These are phyloP conservation scores for Symphodus melops DNA, from an alignment of 2,113 vertebrate species.

Conservation along the genomic window DNA sequence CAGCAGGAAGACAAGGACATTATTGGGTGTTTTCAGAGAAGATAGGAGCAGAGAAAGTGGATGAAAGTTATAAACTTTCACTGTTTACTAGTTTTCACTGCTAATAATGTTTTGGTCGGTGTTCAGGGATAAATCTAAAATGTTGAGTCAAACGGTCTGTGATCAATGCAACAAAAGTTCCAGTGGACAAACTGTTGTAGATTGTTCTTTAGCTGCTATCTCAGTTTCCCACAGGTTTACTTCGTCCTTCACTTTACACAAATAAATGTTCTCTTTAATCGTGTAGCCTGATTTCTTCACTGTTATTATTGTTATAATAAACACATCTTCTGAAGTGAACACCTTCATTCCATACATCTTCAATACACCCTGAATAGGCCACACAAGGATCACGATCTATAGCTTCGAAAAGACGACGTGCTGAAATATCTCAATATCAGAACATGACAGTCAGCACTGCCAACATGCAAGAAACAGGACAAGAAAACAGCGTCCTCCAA, in stretches of 20 bases:
- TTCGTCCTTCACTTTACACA: neutral
- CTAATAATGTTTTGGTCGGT: slow-evolving; percentile 12
- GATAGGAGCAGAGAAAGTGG: too few species aligned
- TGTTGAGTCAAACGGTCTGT: slow-evolving; percentile 35
- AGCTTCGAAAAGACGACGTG: neutral
- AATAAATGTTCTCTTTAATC: neutral
- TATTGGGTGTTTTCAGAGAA: too few species aligned
- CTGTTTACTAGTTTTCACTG: too few species aligned
- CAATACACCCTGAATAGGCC: neutral
- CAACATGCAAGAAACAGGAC: neutral
- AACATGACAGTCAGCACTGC: neutral
- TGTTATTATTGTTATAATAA: neutral
- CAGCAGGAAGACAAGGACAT: too few species aligned
- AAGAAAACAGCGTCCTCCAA: neutral
- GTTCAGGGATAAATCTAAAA: neutral
- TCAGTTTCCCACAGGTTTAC: neutral
- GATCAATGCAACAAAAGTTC: slow-evolving; percentile 23
- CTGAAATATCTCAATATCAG: neutral
- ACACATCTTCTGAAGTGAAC: neutral
- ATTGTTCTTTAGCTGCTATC: neutral
- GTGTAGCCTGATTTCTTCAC: too few species aligned
- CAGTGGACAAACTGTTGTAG: neutral
- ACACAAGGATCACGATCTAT: neutral
- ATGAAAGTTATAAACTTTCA: too few species aligned
- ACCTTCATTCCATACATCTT: neutral